phyloP scores from a whole-genome alignment of 1,140 invertebrate species.

The Philotrypesis tridentata region DNA sequence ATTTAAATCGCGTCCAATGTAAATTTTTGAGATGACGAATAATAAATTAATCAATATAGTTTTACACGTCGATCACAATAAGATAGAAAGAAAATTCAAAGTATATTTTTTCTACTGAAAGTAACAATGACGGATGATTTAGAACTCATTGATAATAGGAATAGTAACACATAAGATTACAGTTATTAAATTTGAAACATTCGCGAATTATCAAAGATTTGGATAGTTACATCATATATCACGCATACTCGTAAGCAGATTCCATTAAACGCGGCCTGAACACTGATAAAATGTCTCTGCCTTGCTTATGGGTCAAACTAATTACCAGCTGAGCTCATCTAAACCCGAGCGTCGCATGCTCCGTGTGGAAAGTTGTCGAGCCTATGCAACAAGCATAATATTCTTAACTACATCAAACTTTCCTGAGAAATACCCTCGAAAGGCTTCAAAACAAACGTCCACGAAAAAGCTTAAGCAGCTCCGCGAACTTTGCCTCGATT shows the following conservation, averaged over 20 bases:
- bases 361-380: neutral
- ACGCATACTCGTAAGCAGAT: neutral
- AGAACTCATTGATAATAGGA: too few species aligned
- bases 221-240: too few species aligned
- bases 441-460: neutral
- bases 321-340: neutral
- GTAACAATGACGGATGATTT: too few species aligned
- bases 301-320: neutral
- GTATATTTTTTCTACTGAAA: too few species aligned
- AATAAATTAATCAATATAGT: too few species aligned
- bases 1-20: too few species aligned
- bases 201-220: too few species aligned
- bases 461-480: constrained; percentile 4
- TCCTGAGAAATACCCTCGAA: neutral
- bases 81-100: too few species aligned
- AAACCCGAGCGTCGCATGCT: neutral
- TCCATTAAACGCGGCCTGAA: neutral
- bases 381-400: neutral
- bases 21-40: too few species aligned
- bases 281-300: neutral
- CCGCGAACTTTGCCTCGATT: neutral
- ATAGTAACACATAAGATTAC: too few species aligned
- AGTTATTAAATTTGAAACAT: too few species aligned
- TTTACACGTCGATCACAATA: too few species aligned
- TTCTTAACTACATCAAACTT: neutral